phyloP scores from a whole-genome alignment of 2,113 vertebrate genomes.

The Ceratotherium simum region DNA sequence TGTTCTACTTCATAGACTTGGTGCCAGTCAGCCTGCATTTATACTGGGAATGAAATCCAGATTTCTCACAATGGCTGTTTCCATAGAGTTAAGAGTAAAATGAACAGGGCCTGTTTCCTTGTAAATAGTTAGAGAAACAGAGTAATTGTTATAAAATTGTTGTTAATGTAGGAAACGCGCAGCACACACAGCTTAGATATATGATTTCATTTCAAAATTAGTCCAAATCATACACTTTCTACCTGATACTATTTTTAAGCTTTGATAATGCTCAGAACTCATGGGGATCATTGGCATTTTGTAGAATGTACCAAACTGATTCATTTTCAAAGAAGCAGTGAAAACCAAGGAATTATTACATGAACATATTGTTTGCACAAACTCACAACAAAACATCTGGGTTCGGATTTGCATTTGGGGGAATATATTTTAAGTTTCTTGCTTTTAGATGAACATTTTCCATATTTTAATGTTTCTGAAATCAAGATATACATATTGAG shows the following conservation, averaged over 20 bases:
- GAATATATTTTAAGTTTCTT: background rate
- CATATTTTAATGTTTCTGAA: background rate
- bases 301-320: background rate
- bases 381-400: background rate
- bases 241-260: background rate
- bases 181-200: background rate
- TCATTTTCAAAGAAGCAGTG: conserved; percentile 25
- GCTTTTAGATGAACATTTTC: background rate
- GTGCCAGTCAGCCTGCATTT: conserved; percentile 61
- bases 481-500: background rate
- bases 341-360: background rate
- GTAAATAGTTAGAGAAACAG: conserved; percentile 25
- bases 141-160: conserved; percentile 21
- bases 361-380: background rate
- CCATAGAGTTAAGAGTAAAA: conserved; percentile 52
- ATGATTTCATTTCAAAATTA: conserved; percentile 9
- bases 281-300: background rate
- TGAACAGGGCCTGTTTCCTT: background rate
- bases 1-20: conserved; percentile 51
- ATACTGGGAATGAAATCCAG: conserved; percentile 38
- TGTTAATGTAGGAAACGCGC: background rate
- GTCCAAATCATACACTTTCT: background rate
- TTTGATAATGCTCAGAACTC: background rate
- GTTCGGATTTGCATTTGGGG: background rate
- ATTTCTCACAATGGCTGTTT: conserved; percentile 50